Conservation (phyloP, 2,797 vertebrate species). For the Crocodylus rhombifer region DNA sequence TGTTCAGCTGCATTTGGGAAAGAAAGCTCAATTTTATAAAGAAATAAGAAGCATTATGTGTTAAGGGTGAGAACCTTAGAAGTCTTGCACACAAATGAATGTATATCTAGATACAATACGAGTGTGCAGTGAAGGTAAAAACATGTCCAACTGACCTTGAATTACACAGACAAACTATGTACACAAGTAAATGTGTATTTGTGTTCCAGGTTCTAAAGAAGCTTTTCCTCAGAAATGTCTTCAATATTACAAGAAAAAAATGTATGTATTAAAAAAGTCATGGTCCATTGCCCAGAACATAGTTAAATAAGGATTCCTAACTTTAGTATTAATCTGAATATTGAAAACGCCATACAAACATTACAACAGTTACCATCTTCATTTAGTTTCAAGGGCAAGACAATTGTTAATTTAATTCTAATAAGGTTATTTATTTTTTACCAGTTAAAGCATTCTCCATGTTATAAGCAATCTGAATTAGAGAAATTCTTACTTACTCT, state of each 20-base stretch:
- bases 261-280: neutral
- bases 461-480: neutral
- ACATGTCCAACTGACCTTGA: neutral
- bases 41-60: accelerated
- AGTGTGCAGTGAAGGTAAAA: neutral
- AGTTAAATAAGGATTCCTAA: neutral
- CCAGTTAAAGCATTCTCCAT: accelerated
- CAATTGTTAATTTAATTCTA: neutral
- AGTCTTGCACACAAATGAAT: neutral
- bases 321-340: neutral
- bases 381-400: neutral
- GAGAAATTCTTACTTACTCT: accelerated
- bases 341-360: neutral
- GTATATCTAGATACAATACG: neutral
- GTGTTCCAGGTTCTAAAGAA: neutral
- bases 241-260: neutral
- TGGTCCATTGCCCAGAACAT: neutral
- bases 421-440: neutral
- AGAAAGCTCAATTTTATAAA: neutral
- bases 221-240: neutral
- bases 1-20: neutral
- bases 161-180: neutral
- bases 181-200: neutral
- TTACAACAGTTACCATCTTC: neutral
- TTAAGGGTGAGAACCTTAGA: neutral